A percentile compares a stretch with the other conserved stretches of the same genome.
Evolutionary conservation across 35 echinoderm and acorn worm genomes (phyloP).

Genomic region (Holothuria glaberrima): DNA sequence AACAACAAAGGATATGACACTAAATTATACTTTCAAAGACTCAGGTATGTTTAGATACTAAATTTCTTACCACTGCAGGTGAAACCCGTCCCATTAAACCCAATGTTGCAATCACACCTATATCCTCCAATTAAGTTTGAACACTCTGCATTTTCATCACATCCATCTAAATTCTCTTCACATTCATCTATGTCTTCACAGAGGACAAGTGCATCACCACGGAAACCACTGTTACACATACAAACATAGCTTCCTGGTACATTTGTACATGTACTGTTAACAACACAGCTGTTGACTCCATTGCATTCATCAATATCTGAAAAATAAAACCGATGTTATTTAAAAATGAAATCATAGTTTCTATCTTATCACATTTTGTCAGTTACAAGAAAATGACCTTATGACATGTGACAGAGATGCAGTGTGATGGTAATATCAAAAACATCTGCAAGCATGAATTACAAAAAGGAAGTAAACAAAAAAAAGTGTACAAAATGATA

Average conservation of each 20-base stretch:
- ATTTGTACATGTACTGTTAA: slow-evolving; percentile 64
- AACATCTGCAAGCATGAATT: too few species aligned
- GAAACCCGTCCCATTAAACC: slow-evolving; percentile 71
- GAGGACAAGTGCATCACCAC: neutral
- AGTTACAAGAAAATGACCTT: too few species aligned
- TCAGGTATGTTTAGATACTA: too few species aligned
- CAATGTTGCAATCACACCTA: slow-evolving; percentile 63
- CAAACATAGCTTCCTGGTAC: slow-evolving; percentile 67
- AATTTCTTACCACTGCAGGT: slow-evolving; percentile 62
- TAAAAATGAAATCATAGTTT: neutral
- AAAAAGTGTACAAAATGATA: neutral
- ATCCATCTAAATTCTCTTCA: slow-evolving; percentile 38
- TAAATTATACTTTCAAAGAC: too few species aligned
- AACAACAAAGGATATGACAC: too few species aligned
- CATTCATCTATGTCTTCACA: slow-evolving; percentile 74
- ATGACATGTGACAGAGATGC: too few species aligned
- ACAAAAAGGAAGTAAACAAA: neutral
- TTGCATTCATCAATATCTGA: slow-evolving; percentile 85
- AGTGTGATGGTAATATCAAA: too few species aligned
- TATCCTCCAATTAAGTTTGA: slow-evolving; percentile 65
- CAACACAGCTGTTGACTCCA: slow-evolving; percentile 58
- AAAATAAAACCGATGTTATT: neutral
- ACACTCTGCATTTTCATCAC: slow-evolving; percentile 49
- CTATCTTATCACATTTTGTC: neutral
- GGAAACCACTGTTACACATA: slow-evolving; percentile 63